Percentiles rank a stretch among this genome's conserved stretches.
Conservation (phyloP, 2,888 invertebrate genomes). For the Clepsis dumicolana region DNA sequence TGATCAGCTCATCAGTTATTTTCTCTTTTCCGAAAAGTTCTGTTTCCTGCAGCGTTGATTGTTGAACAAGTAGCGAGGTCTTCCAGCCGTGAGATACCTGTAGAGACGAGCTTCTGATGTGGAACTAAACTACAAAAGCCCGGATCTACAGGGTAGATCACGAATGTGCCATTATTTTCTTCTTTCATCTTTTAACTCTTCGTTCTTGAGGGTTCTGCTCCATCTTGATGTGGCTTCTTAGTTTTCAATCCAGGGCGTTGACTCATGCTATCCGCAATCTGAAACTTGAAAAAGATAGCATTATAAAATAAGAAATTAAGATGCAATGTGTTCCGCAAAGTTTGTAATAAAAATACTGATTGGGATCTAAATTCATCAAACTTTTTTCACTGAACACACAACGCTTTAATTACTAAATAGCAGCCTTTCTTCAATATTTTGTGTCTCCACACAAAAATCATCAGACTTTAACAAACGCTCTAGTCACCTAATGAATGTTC, state of each 20-base stretch:
- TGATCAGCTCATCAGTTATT: not conserved
- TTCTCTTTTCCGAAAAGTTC: slow-evolving; percentile 46
- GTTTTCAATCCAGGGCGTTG: not conserved
- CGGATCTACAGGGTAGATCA: slow-evolving; percentile 99
- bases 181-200: slow-evolving; percentile 62
- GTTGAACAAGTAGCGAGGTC: slow-evolving; percentile 88
- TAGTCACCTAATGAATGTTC: no score
- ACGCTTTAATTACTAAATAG: no score
- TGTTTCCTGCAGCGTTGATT: slow-evolving; percentile 40
- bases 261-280: slow-evolving; percentile 43
- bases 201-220: slow-evolving; percentile 46
- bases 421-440: no score
- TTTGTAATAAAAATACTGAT: no score
- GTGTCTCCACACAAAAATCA: no score
- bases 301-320: slow-evolving; percentile 18
- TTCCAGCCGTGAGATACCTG: slow-evolving; percentile 99
- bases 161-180: slow-evolving; percentile 91
- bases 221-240: slow-evolving; percentile 24
- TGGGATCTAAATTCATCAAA: no score
- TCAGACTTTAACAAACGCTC: no score
- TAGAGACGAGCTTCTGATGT: slow-evolving; percentile 99
- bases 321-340: no score
- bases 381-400: no score
- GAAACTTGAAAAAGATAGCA: slow-evolving; percentile 52
- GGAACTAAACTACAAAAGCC: slow-evolving; percentile 98